Base-by-base conservation (phyloP, 2,113 vertebrate species). In the Petaurus breviceps region DNA sequence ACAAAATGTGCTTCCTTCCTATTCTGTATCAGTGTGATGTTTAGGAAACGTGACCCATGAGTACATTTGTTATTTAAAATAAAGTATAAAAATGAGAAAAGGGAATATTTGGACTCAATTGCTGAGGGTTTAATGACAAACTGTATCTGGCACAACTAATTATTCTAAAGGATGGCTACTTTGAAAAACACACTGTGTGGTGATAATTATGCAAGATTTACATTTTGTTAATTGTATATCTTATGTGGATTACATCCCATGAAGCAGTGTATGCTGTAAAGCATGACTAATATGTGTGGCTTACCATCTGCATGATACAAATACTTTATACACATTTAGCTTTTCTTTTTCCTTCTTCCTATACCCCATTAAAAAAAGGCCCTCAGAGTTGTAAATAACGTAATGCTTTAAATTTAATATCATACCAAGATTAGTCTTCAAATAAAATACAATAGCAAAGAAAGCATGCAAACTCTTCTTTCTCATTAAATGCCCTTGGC, bases 141-240 rank as follows among this genome's bases (percentile, higher is more conserved):
- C 90, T 50, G 90, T 50, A 90, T 90, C 49, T 4, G 24, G 90
- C 90, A 90, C 47, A 49, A 47, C 47, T 90, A 47, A 90, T 90
- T 90, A 90, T 90, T 90, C 90, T 90, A 90, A 90, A 90, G 28
- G 46, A 90, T 31, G 24, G 46, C 90, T 50, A 49, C 47, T 90
- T 25, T 90, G 90, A 90, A 47, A 90, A 90, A 90, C 4, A 51
- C 24, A 49, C 89, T 90, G 24, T 90, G 26, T 49, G 24, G 24
- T 16, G 28, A 90, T 90, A 51, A 90, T 90, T 90, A 90, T 50
- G 90, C 90, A 90, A 90, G 49, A 90, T 90, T 90, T 90, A 90
- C 90, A 50, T 90, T 90, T 90, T 50, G 90, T 11, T 90, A 90
- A 90, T 90, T 90, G 89, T 50, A 90, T 90, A 49, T 90, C 90